Evolutionary conservation across 2,113 vertebrate genomes (phyloP).

Genomic region (Cardinalis cardinalis): DNA sequence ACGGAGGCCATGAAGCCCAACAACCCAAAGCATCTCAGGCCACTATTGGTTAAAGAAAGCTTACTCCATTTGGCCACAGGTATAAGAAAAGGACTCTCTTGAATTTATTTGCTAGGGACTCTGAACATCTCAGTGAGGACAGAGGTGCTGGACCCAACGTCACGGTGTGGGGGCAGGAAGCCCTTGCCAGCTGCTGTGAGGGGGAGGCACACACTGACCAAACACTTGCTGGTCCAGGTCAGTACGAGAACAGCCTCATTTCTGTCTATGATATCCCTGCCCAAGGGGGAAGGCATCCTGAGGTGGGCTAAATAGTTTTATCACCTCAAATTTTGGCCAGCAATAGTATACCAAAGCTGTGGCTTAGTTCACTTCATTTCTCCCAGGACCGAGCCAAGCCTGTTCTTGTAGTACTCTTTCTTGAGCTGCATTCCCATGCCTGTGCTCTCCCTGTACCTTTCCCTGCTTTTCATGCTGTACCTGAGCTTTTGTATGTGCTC

Average conservation of each 20-base stretch:
- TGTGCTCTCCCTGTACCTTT: background rate
- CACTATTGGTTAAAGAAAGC: background rate
- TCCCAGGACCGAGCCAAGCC: background rate
- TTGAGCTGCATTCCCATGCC: background rate
- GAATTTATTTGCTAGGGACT: conserved; percentile 37
- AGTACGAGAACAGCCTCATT: background rate
- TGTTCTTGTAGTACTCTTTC: background rate
- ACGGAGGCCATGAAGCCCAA: background rate
- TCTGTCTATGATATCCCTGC: background rate
- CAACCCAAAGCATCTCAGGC: background rate
- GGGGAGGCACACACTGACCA: conserved; percentile 34
- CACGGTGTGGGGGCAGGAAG: conserved; percentile 33
- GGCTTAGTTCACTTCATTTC: background rate
- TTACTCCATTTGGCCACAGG: background rate
- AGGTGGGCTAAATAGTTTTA: background rate
- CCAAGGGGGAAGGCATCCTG: background rate
- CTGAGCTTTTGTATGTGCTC: background rate
- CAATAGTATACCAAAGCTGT: background rate
- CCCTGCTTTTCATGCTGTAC: background rate
- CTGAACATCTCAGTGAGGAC: conserved; percentile 47
- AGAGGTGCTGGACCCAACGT: background rate
- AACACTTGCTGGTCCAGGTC: conserved; percentile 62
- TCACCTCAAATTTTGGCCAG: background rate
- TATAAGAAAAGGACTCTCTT: background rate
- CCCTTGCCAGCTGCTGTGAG: conserved; percentile 14